phyloP scores from a whole-genome alignment of 2,113 vertebrate genomes.

The Chauna torquata region DNA sequence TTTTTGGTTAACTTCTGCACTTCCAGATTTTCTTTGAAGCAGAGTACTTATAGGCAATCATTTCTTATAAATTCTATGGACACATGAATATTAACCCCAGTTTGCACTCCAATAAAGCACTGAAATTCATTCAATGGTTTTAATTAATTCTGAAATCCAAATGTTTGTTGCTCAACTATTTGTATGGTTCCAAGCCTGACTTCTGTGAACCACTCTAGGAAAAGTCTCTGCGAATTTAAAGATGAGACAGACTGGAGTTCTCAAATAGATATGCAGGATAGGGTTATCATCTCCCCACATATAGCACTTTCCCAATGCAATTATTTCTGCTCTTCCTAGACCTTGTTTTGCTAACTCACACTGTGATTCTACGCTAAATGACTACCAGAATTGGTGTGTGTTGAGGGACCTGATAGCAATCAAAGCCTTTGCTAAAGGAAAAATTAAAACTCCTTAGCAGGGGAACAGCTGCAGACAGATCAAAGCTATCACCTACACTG shows the following conservation, averaged over 20 bases:
- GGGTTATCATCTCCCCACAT: accelerated
- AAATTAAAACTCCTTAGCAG: background rate
- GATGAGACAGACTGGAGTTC: background rate
- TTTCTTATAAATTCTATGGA: background rate
- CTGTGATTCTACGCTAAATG: background rate
- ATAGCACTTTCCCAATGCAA: background rate
- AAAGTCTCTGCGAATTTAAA: background rate
- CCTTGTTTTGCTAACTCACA: background rate
- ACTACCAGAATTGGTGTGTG: background rate
- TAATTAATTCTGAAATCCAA: background rate
- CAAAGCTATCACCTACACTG: background rate
- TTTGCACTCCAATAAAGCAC: background rate
- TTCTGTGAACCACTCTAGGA: background rate
- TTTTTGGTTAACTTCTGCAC: background rate
- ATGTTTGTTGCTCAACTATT: background rate
- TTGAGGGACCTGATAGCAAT: background rate
- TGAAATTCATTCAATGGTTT: background rate
- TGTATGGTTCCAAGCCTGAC: background rate
- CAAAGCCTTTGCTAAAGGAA: background rate
- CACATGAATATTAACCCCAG: background rate
- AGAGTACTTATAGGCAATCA: background rate
- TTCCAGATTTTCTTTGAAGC: background rate
- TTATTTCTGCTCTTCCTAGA: background rate
- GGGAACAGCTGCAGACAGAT: background rate
- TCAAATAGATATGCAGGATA: background rate